phyloP scores from a whole-genome alignment of 2,797 vertebrate species.

The Catostomus latipinnis region DNA sequence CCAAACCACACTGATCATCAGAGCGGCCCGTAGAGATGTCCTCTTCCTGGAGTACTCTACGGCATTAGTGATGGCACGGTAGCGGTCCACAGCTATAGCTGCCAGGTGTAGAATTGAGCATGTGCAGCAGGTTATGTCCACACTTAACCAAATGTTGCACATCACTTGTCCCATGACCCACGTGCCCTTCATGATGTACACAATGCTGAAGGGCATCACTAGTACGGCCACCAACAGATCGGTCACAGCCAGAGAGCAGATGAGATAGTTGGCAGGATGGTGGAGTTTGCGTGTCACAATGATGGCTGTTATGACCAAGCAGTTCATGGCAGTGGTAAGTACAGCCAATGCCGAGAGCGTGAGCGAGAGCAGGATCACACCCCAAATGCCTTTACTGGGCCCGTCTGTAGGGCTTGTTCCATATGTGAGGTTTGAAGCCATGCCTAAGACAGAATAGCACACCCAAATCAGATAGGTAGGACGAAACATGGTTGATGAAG shows the following conservation, averaged over 20 bases:
- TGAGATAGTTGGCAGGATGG: constrained; percentile 97
- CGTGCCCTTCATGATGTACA: constrained; percentile 91
- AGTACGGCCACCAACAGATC: constrained; percentile 96
- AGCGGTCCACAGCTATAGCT: constrained; percentile 93
- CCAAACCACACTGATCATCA: constrained; percentile 94
- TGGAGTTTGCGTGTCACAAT: constrained; percentile 95
- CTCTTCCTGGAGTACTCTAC: constrained; percentile 94
- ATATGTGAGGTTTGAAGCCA: constrained; percentile 90
- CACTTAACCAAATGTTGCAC: constrained; percentile 93
- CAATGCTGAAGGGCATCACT: constrained; percentile 99
- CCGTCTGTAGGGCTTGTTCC: constrained; percentile 80
- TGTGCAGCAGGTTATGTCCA: constrained; percentile 95
- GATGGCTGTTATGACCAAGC: constrained; percentile 95
- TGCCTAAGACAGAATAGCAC: constrained; percentile 71
- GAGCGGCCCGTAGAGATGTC: constrained; percentile 87
- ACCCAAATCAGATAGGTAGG: constrained; percentile 1
- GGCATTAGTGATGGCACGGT: constrained; percentile 94
- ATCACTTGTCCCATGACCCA: constrained; percentile 95
- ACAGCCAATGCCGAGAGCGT: constrained; percentile 88
- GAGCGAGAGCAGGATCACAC: constrained; percentile 89
- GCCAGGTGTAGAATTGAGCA: constrained; percentile 97
- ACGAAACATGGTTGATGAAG: constrained; percentile 14
- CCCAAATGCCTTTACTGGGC: constrained; percentile 77
- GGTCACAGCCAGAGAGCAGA: constrained; percentile 94
- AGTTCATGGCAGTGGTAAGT: constrained; percentile 94